Conservation (phyloP, 2,888 invertebrate species). For the Leptinotarsa peninsularis region DNA sequence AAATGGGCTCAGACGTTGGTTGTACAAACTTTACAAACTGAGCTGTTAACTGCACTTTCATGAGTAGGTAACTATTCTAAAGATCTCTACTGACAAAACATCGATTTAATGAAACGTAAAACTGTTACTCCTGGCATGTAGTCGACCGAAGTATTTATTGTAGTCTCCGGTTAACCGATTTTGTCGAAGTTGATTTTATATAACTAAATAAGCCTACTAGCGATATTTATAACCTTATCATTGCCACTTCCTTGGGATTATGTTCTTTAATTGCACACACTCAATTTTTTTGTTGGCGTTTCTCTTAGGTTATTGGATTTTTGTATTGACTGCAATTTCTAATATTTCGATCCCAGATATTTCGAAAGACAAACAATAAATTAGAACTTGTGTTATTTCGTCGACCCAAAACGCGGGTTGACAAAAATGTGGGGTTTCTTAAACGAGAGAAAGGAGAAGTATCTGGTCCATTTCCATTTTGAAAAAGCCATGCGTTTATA, state of each 20-base stretch:
- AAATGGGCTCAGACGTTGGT: too few relatives aligned
- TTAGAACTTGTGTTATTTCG: not conserved
- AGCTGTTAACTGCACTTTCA: too few relatives aligned
- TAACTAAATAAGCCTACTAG: not conserved
- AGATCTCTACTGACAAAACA: too few relatives aligned
- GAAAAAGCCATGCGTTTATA: slow-evolving; percentile 46
- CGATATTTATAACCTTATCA: not conserved
- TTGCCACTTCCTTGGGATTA: not conserved
- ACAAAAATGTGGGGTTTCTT: slow-evolving; percentile 33
- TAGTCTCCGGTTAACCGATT: not conserved
- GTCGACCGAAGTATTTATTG: not conserved
- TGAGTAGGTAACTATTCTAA: too few relatives aligned
- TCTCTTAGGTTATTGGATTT: too few relatives aligned
- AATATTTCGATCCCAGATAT: too few relatives aligned
- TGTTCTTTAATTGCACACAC: not conserved
- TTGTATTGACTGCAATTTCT: too few relatives aligned
- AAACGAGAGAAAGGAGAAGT: slow-evolving; percentile 34
- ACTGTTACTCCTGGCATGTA: not conserved
- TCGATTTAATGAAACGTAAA: too few relatives aligned
- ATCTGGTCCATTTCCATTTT: slow-evolving; percentile 46
- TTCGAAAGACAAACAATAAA: not conserved
- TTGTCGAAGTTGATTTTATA: not conserved
- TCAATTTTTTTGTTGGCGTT: too few relatives aligned
- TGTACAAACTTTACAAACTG: too few relatives aligned
- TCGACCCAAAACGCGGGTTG: not conserved